Evolutionary conservation across 2,113 vertebrate species (phyloP).

Genomic region (Himantopus leucocephalus): DNA sequence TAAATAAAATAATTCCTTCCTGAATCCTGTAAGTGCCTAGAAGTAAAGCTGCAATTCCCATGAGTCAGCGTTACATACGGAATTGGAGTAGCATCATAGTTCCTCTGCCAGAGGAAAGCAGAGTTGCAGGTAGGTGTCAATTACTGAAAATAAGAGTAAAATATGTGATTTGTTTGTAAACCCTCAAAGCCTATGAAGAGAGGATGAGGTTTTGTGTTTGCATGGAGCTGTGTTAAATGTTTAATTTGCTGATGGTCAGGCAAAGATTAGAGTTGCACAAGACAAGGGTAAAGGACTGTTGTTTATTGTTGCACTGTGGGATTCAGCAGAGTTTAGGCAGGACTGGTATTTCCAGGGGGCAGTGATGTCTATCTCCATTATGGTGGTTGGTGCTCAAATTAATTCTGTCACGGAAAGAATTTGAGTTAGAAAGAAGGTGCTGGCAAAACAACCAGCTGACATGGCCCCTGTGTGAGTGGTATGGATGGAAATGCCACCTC

Average conservation of each 20-base stretch:
- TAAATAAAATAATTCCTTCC: neutral
- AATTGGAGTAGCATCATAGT: neutral
- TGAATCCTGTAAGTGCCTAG: neutral
- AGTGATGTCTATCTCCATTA: neutral
- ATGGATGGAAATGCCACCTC: neutral
- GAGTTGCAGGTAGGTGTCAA: neutral
- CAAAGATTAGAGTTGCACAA: neutral
- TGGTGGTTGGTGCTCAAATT: neutral
- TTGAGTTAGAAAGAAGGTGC: neutral
- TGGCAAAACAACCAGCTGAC: neutral
- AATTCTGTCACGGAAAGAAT: neutral
- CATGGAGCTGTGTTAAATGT: neutral
- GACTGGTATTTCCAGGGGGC: neutral
- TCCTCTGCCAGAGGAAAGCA: neutral
- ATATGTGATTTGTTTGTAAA: neutral
- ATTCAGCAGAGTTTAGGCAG: neutral
- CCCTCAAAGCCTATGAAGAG: neutral
- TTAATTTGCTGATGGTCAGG: neutral
- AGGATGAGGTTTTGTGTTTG: neutral
- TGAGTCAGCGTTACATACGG: accelerated
- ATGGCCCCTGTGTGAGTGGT: neutral
- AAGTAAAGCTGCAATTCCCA: neutral
- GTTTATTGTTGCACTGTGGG: neutral
- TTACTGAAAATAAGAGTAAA: neutral
- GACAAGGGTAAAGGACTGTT: neutral